phyloP scores from a whole-genome alignment of 2,113 vertebrate genomes.

The Cyanocitta stelleri region DNA sequence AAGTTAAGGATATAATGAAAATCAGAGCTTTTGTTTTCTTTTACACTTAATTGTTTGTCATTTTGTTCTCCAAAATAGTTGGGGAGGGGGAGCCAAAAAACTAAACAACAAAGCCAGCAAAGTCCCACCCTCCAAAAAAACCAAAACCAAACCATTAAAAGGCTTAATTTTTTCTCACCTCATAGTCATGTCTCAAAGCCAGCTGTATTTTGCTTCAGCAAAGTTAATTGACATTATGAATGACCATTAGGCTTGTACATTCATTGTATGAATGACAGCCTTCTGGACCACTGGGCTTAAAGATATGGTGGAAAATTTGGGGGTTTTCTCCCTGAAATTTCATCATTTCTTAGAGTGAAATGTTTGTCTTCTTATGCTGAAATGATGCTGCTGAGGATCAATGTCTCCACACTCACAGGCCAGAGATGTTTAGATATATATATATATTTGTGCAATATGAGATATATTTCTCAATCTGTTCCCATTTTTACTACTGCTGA shows the following conservation, averaged over 20 bases:
- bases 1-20: background rate
- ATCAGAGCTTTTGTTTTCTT: background rate
- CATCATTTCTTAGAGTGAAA: background rate
- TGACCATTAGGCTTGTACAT: background rate
- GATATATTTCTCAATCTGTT: background rate
- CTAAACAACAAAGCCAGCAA: background rate
- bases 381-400: background rate
- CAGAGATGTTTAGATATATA: background rate
- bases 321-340: background rate
- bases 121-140: background rate
- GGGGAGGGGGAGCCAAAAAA: background rate
- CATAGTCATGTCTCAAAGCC: background rate
- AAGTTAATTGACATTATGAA: background rate
- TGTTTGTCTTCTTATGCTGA: background rate
- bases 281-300: background rate
- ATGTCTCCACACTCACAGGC: background rate
- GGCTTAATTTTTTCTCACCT: background rate
- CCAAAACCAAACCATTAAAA: background rate
- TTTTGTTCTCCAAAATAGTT: background rate
- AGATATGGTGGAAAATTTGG: background rate
- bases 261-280: background rate
- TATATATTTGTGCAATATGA: background rate
- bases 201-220: background rate
- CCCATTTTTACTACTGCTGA: background rate
- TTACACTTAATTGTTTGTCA: background rate